These are phyloP conservation scores for Hylaea fasciaria DNA, from an alignment of 2,888 invertebrate genomes.

Conservation along the genomic window DNA sequence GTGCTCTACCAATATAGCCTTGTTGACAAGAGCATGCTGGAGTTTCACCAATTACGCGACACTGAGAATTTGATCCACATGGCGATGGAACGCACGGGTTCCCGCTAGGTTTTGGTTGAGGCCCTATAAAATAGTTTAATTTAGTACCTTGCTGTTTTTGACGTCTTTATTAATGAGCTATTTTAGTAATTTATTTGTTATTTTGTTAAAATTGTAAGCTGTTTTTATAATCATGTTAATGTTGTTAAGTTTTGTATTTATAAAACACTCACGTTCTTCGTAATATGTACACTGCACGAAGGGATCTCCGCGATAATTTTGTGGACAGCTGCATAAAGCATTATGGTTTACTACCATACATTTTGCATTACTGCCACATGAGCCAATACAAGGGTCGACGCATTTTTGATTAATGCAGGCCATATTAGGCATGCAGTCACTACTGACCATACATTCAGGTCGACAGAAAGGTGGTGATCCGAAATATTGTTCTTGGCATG, in stretches of 20 bases:
- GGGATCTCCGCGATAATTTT: conserved; percentile 92
- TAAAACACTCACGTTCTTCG: conserved; percentile 86
- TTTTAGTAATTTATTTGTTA: conserved; percentile 18
- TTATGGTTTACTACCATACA: conserved; percentile 94
- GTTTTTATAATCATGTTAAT: conserved; percentile 15
- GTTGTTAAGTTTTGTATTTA: conserved; percentile 23
- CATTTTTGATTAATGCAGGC: conserved; percentile 93
- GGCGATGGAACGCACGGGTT: conserved; percentile 93
- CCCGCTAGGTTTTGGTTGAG: conserved; percentile 82
- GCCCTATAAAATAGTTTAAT: conserved; percentile 71
- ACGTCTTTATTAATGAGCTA: conserved; percentile 1
- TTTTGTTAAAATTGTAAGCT: conserved; percentile 23
- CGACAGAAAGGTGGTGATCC: conserved; percentile 92
- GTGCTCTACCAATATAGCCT: conserved; percentile 92
- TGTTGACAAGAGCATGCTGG: conserved; percentile 92
- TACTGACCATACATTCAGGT: conserved; percentile 93
- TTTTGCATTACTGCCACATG: conserved; percentile 92
- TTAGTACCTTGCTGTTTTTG: conserved; percentile 1
- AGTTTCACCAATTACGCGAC: conserved; percentile 89
- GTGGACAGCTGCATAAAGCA: conserved; percentile 92
- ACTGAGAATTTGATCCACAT: conserved; percentile 93
- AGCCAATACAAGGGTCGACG: conserved; percentile 91
- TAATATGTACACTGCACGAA: conserved; percentile 88
- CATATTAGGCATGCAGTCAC: conserved; percentile 92
- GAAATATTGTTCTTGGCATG: conserved; percentile 90